Evolutionary conservation across 2,888 invertebrate species (phyloP), one percentile per base, ranked within the genome.

Genomic region (Drosophila colorata): DNA sequence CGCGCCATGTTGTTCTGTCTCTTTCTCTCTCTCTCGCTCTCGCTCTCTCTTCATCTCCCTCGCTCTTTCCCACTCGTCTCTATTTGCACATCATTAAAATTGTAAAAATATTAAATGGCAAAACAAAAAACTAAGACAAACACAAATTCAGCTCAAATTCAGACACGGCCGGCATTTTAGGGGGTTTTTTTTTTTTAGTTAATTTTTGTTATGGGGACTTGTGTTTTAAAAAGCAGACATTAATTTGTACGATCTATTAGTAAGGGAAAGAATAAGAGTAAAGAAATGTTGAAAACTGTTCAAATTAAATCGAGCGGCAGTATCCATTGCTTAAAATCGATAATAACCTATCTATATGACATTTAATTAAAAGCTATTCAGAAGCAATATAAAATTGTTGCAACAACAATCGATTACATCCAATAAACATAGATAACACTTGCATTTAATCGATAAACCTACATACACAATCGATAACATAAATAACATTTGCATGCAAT

Each of bases 81-180:
- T 91, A 89, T 91, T 91, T 91, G 91, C 87, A 90, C 78, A 91
- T 91, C 91, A 91, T 91, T 91, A 91, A 91, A 91, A 91, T 90
- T 90, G 80, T 78, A 88, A 87, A 90, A 89, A 87, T 81, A 84
- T 77, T 76, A 82, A 85, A 88, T 79, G 80, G 77, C 69, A 72
- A 70, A 74, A 78, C 61, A 71, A 72, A 71, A 78, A 80, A 82
- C 82, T 73, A 82, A 80, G 77, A 73, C 61, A 78, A 88, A 83
- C 72, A 86, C 58, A 58, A 68, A 48, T 56, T 31, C 38, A 40
- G 31, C 47, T 41, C 52, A 65, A 60, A 55, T 33, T 58, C 28
- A 52, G 68, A 65, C 52, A 41, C 44, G 14, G 41, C n/a, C 31
- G n/a, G 23, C 46, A n/a, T 40, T 46, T 23, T 23, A 37, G 47